Evolutionary conservation across 2,888 invertebrate species (phyloP).

Genomic region (Standfussiana lucernea): DNA sequence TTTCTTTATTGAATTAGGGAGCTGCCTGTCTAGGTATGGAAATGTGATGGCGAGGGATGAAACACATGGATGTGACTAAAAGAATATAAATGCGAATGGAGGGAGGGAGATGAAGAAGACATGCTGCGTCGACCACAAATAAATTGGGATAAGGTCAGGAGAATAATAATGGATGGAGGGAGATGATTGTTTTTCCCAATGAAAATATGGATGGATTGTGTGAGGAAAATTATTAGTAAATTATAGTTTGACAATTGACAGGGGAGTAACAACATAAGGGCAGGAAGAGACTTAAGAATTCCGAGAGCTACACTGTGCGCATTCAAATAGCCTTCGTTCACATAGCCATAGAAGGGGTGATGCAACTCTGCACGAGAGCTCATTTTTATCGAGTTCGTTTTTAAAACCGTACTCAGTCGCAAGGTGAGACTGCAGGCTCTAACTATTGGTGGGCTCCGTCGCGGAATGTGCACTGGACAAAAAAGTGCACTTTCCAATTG

Average conservation of each 20-base stretch:
- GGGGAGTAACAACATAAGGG: neutral
- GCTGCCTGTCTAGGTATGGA: neutral
- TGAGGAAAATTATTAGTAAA: neutral
- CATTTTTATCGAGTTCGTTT: neutral
- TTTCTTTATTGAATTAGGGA: neutral
- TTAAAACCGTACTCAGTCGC: neutral
- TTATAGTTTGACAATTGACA: neutral
- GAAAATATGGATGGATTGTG: neutral
- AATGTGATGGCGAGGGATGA: no score
- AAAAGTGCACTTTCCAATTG: no score
- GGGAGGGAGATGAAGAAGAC: no score
- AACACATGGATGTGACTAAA: neutral
- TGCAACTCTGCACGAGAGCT: neutral
- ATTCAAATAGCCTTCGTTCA: no score
- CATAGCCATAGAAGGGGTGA: no score
- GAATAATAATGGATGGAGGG: no score
- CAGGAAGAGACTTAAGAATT: neutral
- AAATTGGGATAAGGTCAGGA: no score
- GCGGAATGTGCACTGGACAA: no score
- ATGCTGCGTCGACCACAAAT: no score
- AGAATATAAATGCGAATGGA: neutral
- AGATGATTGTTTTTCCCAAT: no score
- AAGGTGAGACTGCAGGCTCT: neutral
- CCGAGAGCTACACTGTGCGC: neutral
- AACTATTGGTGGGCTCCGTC: no score